Conservation (phyloP, 2,888 invertebrate genomes). For the Spicauda simplicius region DNA sequence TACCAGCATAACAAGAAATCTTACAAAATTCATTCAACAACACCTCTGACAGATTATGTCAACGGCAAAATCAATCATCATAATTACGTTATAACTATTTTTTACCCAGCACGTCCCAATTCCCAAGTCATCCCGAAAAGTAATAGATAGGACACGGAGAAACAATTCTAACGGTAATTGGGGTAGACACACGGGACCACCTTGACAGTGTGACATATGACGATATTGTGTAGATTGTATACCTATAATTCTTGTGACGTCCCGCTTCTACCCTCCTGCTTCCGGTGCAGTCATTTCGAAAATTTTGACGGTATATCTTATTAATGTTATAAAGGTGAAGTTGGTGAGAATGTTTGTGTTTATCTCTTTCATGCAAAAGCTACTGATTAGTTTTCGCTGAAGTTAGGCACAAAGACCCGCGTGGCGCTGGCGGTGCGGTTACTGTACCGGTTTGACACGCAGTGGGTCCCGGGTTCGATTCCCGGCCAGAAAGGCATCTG, state of each 20-base stretch:
- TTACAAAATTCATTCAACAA: neutral
- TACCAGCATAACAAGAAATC: neutral
- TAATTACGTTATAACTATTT: conserved; percentile 68
- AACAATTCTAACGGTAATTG: conserved; percentile 78
- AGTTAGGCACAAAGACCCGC: too few relatives aligned
- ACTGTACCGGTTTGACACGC: too few relatives aligned
- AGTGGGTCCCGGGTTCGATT: too few relatives aligned
- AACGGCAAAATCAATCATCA: conserved; percentile 59
- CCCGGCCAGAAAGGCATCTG: too few relatives aligned
- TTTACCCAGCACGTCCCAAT: conserved; percentile 60
- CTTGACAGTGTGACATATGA: conserved; percentile 73
- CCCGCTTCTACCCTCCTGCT: conserved; percentile 19
- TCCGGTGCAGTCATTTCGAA: neutral
- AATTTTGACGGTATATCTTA: too few relatives aligned
- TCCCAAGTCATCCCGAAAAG: conserved; percentile 63
- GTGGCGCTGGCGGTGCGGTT: too few relatives aligned
- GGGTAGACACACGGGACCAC: conserved; percentile 69
- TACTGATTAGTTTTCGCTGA: too few relatives aligned
- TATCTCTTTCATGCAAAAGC: too few relatives aligned
- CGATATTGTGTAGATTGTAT: conserved; percentile 78
- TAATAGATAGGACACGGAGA: conserved; percentile 73
- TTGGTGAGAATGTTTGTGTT: too few relatives aligned
- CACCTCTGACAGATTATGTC: conserved; percentile 13
- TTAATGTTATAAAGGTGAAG: too few relatives aligned
- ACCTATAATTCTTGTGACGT: conserved; percentile 62